These are phyloP conservation scores for Gerris lacustris DNA, from an alignment of 2,888 invertebrate genomes.

Conservation along the genomic window DNA sequence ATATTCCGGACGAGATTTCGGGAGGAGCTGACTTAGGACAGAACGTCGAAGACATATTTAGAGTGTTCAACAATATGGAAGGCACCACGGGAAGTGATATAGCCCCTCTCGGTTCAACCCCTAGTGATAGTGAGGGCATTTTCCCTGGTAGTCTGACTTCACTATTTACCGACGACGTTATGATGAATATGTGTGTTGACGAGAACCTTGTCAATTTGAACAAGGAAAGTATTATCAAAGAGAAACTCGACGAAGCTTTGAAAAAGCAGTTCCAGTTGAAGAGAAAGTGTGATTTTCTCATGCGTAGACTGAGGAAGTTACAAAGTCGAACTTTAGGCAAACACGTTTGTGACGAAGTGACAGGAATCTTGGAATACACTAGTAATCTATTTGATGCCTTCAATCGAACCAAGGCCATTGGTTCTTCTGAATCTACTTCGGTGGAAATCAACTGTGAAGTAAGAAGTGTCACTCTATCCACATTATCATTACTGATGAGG, in stretches of 20 bases:
- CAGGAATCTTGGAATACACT: conserved; percentile 54
- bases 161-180: conserved; percentile 42
- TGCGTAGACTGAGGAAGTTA: conserved; percentile 59
- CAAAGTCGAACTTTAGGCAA: conserved; percentile 63
- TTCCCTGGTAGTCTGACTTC: conserved; percentile 33
- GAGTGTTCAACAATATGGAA: conserved; percentile 64
- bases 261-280: conserved; percentile 50
- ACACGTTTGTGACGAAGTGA: conserved; percentile 65
- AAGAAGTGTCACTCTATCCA: conserved; percentile 32
- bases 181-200: conserved; percentile 42
- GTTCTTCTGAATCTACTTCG: conserved; percentile 13
- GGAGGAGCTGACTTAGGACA: conserved; percentile 46
- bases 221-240: conserved; percentile 39
- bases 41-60: conserved; percentile 53
- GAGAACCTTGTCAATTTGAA: conserved; percentile 29
- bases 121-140: conserved; percentile 33
- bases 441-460: conserved; percentile 20
- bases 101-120: conserved; percentile 32
- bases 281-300: conserved; percentile 56
- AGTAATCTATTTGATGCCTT: conserved; percentile 23
- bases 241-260: conserved; percentile 42
- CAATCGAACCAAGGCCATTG: conserved; percentile 16
- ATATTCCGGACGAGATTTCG: conserved; percentile 34
- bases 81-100: conserved; percentile 35
- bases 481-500: conserved; percentile 46